Base-by-base conservation (phyloP, 2,797 vertebrate genomes). In the Etheostoma perlongum region DNA sequence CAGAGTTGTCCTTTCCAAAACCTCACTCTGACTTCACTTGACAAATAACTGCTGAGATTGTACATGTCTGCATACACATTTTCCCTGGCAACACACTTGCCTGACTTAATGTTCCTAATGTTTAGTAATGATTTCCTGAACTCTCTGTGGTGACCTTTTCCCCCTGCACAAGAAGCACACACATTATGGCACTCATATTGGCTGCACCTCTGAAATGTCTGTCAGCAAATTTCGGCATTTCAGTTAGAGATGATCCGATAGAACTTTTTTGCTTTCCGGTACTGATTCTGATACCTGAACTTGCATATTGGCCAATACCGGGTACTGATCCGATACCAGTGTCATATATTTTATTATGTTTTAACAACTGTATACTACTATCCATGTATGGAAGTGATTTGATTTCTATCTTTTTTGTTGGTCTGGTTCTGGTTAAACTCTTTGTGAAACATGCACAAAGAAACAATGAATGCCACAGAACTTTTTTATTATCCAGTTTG, bases 171-270 rank as follows among this genome's bases (percentile, higher is more conserved):
- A 48, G 55, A 66, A 72, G 59, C 21, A 25, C 57, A 76, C 18
- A 83, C 30, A 42, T 18, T 53, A 48, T 4, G 25, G 25, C 59
- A 51, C 36, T 65, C 23, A 78, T 46, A 78, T 16, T 63, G 54
- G 72, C 67, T 69, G 72, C 59, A 70, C 51, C 52, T 77, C 61
- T 66, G 49, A 82, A 82, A 70, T 57, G 62, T 77, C 76, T 69
- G 48, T 78, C 82, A 79, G 63, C 65, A 57, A 36, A 58, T 68
- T 67, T 81, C 3, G 0, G 10, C 42, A 60, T 81, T 84, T 78
- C 58, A 30, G 30, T 30, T 1, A 30, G 30, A 30, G 30, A 30
- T 30, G 30, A 5, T 30, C 30, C 30, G 30, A 30, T 30, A 30
- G 5, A 5, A 30, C 30, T 30, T 30, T 30, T 30, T 30, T 30